Base-by-base conservation (phyloP, 2,113 vertebrate species). In the Corvus moneduloides region DNA sequence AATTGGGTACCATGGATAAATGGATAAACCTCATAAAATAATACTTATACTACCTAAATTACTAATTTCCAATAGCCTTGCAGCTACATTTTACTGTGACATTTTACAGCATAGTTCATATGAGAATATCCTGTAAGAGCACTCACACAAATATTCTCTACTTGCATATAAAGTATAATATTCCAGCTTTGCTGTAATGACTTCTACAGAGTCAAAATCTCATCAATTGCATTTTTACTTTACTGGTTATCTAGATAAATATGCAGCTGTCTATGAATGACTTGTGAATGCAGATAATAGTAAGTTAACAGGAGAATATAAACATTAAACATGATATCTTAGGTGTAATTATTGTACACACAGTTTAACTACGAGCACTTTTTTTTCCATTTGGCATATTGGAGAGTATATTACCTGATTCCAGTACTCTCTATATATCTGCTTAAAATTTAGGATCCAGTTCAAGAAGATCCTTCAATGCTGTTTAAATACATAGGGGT, bases 21-120 rank as follows among this genome's bases (percentile, higher is more conserved):
- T 27, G 39, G 56, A 93, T 49, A 94, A 89, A 83, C 39, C 72
- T 64, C 16, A 0, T 93, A 90, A 95, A 94, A 89, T 80, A 94
- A 83, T 67, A 88, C 68, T 92, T 96, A 88, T 96, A 46, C 74
- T 77, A 71, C 79, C 52, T 78, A 88, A 96, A 86, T 56, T 32
- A 88, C 87, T 93, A 74, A 87, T 91, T 92, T 85, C 39, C 83
- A 93, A 74, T 59, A 84, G 72, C 75, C 87, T 93, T 74, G 56
- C 85, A 95, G 94, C 82, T 86, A 90, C 68, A 20, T 86, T 86
- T 95, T 91, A 95, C 21, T n/a, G 55, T 73, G 84, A 55, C 63
- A 93, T 91, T 96, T 96, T 90, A 90, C 44, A 87, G 59, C 37
- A 49, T 5, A 87, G 54, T 77, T 96, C 87, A 62, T 64, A 39